phyloP scores from a whole-genome alignment of 2,888 invertebrate species.

The Perizoma affinitatum region DNA sequence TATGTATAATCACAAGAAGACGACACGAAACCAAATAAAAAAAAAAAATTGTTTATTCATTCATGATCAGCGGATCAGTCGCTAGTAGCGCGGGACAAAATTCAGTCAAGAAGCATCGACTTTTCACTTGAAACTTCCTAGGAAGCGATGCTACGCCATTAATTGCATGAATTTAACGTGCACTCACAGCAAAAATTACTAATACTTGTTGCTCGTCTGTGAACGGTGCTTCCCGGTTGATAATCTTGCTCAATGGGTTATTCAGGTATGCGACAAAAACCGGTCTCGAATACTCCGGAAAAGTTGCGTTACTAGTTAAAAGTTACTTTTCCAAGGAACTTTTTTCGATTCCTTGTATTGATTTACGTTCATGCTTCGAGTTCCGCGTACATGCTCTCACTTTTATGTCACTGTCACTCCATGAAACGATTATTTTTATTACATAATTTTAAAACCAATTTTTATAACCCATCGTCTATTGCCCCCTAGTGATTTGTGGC shows the following conservation, averaged over 20 bases:
- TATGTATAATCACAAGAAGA: no score
- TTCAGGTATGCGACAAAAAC: conserved; percentile 23
- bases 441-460: no score
- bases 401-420: no score
- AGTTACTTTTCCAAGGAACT: conserved; percentile 3
- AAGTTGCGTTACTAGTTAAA: not conserved
- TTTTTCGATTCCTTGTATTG: conserved; percentile 13
- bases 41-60: no score
- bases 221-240: conserved; percentile 18
- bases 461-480: no score
- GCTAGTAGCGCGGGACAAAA: no score
- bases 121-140: conserved; percentile 23
- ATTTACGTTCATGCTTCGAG: no score
- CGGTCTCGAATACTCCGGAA: conserved; percentile 15
- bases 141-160: conserved; percentile 21
- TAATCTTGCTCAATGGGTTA: conserved; percentile 12
- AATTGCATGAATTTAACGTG: conserved; percentile 22
- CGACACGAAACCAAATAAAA: no score
- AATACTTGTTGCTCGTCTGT: conserved; percentile 2
- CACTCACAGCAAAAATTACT: conserved; percentile 7
- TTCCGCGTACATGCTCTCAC: no score
- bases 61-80: no score
- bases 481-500: no score
- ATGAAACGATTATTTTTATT: no score
- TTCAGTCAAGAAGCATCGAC: not conserved